Base-by-base conservation (phyloP, 2,888 invertebrate genomes). In the Hedychridium roseum region DNA sequence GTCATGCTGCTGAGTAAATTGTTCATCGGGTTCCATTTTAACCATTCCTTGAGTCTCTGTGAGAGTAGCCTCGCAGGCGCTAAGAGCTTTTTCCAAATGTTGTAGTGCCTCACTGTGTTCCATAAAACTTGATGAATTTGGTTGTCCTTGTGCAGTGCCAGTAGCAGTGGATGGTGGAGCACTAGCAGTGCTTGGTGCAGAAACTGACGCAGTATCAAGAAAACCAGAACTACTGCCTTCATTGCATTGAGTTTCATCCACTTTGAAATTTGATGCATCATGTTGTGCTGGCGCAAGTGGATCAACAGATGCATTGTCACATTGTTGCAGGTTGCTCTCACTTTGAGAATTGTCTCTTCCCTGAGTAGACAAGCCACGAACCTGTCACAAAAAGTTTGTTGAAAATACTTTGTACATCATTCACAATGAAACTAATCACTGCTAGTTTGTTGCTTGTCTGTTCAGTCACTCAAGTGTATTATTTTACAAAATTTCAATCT, bases 1-100 rank as follows among this genome's bases (percentile, higher is more conserved):
- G 1, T 74, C 74, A 5, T 71, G 71, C 7, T 72, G 74, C n/a
- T 71, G 68, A 44, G 71, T 53, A 43, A 76, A 77, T 20, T 74
- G 76, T 34, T 79, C 78, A 43, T 79, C 78, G 0, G 78, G 78
- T 43, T 79, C 78, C 73, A 79, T 74, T 51, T 78, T 78, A 2
- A 79, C 78, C 69, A 74, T 67, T n/a, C 78, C 78, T 28, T 59
- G 71, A 18, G 78, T 71, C 49, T 79, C 78, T 11, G 78, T 78
- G 16, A 79, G 60, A 18, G 78, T 78, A 0, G 78, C 78, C 50
- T 79, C 78, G 55, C 78, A 78, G 9, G 76, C 72, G 37, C 71
- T 78, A 7, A 78, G 64, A 3, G 78, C 78, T 43, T 76, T 78
- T 37, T 79, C 77, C 47, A 79, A 64, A 52, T 78, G 76, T 28